Evolutionary conservation across 2,797 vertebrate genomes (phyloP).

Genomic region (Ctenosaura bakeri): DNA sequence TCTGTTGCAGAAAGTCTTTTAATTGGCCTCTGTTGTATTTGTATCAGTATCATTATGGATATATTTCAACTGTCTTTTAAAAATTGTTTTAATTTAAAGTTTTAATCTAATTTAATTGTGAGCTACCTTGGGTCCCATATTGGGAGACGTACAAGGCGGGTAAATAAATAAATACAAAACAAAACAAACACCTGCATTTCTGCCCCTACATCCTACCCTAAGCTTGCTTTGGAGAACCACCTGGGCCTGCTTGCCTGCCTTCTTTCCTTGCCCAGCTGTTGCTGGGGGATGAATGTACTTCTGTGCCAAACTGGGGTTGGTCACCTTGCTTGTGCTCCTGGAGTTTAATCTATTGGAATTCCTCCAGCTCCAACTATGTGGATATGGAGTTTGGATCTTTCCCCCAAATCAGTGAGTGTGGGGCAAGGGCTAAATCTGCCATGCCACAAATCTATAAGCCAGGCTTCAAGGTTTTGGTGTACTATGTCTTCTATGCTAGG

Average conservation of each 20-base stretch:
- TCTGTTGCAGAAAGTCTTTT: no score
- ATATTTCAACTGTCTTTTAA: no score
- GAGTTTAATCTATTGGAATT: not conserved
- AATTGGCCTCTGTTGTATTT: no score
- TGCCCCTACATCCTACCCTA: no score
- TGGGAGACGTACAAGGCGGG: no score
- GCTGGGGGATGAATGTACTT: not conserved
- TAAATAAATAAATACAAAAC: no score
- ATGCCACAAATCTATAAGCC: not conserved
- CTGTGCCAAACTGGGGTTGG: not conserved
- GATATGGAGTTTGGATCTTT: not conserved
- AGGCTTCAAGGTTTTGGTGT: not conserved
- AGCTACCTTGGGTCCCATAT: no score
- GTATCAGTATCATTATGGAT: no score
- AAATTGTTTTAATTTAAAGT: no score
- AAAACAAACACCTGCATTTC: no score
- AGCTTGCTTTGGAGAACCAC: no score
- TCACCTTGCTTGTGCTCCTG: not conserved
- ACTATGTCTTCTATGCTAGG: not conserved
- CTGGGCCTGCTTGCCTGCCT: not conserved
- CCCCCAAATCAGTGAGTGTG: not conserved
- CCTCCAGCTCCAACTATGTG: not conserved
- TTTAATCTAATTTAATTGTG: no score
- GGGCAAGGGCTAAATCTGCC: not conserved
- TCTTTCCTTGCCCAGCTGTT: not conserved